Conservation (phyloP, 2,797 vertebrate species). For the Percopsis omiscomaycus region DNA sequence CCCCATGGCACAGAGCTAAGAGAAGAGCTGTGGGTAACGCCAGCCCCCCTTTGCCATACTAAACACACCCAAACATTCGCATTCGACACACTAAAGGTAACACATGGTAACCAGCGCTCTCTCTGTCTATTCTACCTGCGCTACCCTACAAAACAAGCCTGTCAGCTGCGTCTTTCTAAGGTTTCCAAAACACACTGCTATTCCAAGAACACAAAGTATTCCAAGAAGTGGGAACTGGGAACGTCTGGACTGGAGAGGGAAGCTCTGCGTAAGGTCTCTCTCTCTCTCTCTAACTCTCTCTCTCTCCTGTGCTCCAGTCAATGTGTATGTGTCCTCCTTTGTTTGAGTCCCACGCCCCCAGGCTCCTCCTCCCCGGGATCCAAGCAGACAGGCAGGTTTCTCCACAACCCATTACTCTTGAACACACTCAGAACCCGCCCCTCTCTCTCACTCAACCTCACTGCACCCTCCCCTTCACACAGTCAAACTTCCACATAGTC, state of each 20-base stretch:
- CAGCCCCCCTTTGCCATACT: slow-evolving; percentile 72
- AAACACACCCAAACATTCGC: slow-evolving; percentile 34
- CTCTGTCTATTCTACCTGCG: slow-evolving; percentile 33
- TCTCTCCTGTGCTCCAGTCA: slow-evolving; percentile 54
- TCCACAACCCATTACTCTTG: slow-evolving; percentile 64
- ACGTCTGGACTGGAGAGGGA: slow-evolving; percentile 19
- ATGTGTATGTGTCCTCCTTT: slow-evolving; percentile 70
- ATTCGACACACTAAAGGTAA: slow-evolving; percentile 36
- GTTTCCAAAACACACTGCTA: slow-evolving; percentile 19
- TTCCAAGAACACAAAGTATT: slow-evolving; percentile 11
- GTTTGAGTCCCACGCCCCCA: slow-evolving; percentile 70
- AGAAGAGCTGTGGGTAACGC: slow-evolving; percentile 52
- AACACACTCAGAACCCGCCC: slow-evolving; percentile 62
- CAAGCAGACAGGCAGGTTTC: slow-evolving; percentile 75
- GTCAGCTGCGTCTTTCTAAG: slow-evolving; percentile 12
- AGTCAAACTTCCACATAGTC: slow-evolving; percentile 14
- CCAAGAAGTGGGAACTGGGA: slow-evolving; percentile 21
- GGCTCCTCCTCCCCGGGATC: slow-evolving; percentile 68
- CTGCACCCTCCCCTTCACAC: slow-evolving; percentile 21
- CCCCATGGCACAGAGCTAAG: slow-evolving; percentile 75
- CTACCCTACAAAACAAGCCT: slow-evolving; percentile 40
- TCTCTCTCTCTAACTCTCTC: slow-evolving; percentile 27
- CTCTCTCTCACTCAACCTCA: slow-evolving; percentile 12
- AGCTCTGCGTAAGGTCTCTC: slow-evolving; percentile 3
- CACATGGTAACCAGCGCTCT: slow-evolving; percentile 29